Evolutionary conservation across 2,888 invertebrate genomes (phyloP), one percentile per base, ranked within the genome.

Genomic region (Penaeus monodon): DNA sequence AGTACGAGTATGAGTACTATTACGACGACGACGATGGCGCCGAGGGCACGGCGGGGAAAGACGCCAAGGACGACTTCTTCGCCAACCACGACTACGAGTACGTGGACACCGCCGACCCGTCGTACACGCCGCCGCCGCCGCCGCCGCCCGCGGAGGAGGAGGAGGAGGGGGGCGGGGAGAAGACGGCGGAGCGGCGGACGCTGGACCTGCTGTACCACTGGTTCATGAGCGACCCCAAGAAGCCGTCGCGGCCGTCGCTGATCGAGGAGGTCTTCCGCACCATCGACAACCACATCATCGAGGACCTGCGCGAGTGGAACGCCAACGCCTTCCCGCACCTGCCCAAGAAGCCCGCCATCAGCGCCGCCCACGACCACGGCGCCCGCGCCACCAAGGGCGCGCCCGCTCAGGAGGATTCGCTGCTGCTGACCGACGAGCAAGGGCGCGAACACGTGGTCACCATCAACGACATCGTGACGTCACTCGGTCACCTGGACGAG

Each of bases 221-320:
- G 27, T 88, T 89, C 64, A 73, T 85, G 49, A 87, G 85, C 33
- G 78, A 86, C 63, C 33, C 82, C 10, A 82, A 70, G 17, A 81
- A 80, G 14, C 63, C 76, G 8, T 64, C 74, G 10, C 74, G 87
- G 24, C 81, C 88, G 33, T 81, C 86, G 24, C 65, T 89, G 17
- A 77, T 89, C 27, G 89, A 89, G 66, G 88, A 81, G n/a, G 68
- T 89, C 22, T 80, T 89, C 38, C 78, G 74, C 49, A 86, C 89
- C 27, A 84, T 89, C n/a, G 89, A 89, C 27, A 82, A 86, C 44
- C 87, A 88, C 74, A 87, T 89, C n/a, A 79, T 87, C 29, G 74
- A 81, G 66, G 88, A 89, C 49, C 86, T 89, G 33, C 63, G 78
- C 38, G 86, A 86, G 3, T 86, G 86, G 86, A 84, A 82, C 6